A percentile compares a stretch with the other conserved stretches of the same genome.
Evolutionary conservation across 2,797 vertebrate genomes (phyloP).

Genomic region (Poecilia wingei): DNA sequence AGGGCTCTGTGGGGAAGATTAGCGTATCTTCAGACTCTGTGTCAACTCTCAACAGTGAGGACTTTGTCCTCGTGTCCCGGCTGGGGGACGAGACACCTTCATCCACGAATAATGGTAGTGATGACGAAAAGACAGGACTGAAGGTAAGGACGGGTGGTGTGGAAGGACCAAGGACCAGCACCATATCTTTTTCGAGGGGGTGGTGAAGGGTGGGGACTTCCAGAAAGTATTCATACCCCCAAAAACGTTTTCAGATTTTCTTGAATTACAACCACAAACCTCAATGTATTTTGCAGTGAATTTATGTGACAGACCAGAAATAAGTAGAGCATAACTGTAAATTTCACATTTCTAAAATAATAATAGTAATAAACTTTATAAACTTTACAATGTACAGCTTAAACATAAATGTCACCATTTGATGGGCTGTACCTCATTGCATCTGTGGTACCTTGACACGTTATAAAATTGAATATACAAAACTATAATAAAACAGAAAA

Average conservation of each 20-base stretch:
- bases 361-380: no score
- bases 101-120: slow-evolving; percentile 98
- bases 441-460: no score
- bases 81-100: slow-evolving; percentile 98
- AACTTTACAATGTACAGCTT: no score
- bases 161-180: background rate
- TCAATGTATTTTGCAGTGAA: background rate
- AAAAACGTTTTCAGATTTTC: background rate
- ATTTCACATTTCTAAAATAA: no score
- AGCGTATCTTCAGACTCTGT: slow-evolving; percentile 99
- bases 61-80: slow-evolving; percentile 99
- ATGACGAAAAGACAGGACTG: slow-evolving; percentile 99
- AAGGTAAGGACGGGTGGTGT: slow-evolving; percentile 90
- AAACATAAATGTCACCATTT: no score
- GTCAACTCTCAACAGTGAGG: slow-evolving; percentile 99
- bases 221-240: no score
- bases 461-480: no score
- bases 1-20: slow-evolving; percentile 99
- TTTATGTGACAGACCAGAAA: background rate
- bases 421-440: no score
- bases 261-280: background rate
- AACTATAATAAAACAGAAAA: no score
- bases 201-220: no score
- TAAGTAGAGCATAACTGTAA: background rate
- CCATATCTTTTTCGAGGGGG: background rate